phyloP scores from a whole-genome alignment of 2,113 vertebrate genomes.

The Petromus typicus region DNA sequence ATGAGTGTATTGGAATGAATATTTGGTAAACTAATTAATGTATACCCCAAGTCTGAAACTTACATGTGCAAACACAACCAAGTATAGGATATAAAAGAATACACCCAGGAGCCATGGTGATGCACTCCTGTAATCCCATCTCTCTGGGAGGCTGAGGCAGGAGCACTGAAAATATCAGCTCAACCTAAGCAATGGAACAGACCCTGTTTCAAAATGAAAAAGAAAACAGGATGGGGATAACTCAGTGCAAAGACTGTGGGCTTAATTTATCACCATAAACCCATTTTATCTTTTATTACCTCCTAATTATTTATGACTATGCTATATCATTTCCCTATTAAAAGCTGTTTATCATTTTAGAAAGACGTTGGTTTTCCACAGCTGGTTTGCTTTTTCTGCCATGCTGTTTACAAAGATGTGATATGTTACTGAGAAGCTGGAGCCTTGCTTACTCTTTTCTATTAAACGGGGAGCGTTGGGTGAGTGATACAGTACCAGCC shows the following conservation, averaged over 20 bases:
- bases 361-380: not conserved
- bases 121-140: not conserved
- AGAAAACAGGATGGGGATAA: not conserved
- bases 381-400: not conserved
- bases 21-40: slow-evolving; percentile 2
- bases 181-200: not conserved
- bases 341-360: slow-evolving; percentile 49
- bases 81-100: not conserved
- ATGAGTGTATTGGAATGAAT: not conserved
- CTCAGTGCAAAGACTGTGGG: not conserved
- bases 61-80: slow-evolving; percentile 13
- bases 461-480: not conserved
- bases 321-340: not conserved
- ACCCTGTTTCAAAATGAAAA: not conserved
- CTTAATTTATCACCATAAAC: not conserved
- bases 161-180: not conserved
- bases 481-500: not conserved
- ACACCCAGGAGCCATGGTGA: not conserved
- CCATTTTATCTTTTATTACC: not conserved
- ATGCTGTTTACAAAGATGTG: slow-evolving; percentile 32
- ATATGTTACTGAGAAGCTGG: slow-evolving; percentile 13
- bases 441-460: slow-evolving; percentile 32
- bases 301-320: slow-evolving; percentile 37
- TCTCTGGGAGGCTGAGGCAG: not conserved
- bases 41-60: not conserved